These are phyloP conservation scores for Syngnathoides biaculeatus DNA, from an alignment of 2,113 vertebrate genomes.

Conservation along the genomic window DNA sequence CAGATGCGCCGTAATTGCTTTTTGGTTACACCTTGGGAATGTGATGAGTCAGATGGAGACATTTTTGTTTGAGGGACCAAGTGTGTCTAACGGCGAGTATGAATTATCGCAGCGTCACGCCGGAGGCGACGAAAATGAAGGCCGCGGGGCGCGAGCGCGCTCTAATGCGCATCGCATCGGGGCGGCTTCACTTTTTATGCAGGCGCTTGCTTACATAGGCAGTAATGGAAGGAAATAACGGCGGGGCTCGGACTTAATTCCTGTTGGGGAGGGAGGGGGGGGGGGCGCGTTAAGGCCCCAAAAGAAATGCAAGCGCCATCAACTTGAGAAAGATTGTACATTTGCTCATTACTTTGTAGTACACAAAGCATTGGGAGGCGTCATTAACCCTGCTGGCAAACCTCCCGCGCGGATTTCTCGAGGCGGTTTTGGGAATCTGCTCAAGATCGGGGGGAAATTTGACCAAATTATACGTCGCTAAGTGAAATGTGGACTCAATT, in stretches of 20 bases:
- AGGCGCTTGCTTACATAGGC: slow-evolving; percentile 38
- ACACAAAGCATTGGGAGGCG: neutral
- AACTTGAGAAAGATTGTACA: slow-evolving; percentile 1
- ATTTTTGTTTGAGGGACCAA: slow-evolving; percentile 58
- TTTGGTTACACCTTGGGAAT: slow-evolving; percentile 62
- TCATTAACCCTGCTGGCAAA: neutral
- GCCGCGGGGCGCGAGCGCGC: slow-evolving; percentile 16
- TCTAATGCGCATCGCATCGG: slow-evolving; percentile 33
- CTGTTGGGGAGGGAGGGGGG: too few relatives aligned
- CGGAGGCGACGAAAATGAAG: slow-evolving; percentile 25
- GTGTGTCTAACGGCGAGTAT: slow-evolving; percentile 34
- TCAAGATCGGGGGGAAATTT: too few relatives aligned
- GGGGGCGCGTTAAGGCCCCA: slow-evolving; percentile 16
- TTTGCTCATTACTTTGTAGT: neutral
- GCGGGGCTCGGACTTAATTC: slow-evolving; percentile 21
- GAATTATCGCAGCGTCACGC: slow-evolving; percentile 48
- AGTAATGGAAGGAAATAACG: slow-evolving; percentile 18
- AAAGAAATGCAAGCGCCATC: neutral
- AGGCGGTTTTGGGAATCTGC: neutral
- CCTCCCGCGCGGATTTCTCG: neutral
- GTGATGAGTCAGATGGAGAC: slow-evolving; percentile 62
- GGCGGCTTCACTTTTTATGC: slow-evolving; percentile 25
- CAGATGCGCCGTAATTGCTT: slow-evolving; percentile 67
- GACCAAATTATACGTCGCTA: neutral
- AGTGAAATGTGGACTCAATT: neutral